Evolutionary conservation across 2,888 invertebrate genomes (phyloP), one percentile per base, ranked within the genome.

Genomic region (Conchocele bisecta): DNA sequence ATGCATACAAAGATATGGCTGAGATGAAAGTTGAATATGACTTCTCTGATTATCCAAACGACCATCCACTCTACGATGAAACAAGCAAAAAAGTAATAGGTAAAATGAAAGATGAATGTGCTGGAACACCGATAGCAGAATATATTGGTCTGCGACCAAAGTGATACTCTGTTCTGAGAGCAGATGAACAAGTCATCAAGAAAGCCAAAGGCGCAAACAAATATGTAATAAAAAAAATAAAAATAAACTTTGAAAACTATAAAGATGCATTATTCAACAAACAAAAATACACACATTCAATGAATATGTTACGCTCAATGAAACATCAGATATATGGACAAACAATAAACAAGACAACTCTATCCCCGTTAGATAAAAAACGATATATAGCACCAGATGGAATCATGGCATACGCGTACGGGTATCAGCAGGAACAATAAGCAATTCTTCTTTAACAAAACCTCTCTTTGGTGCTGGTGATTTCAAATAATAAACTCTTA

Each of bases 1-100:
- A 91, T 74, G 63, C 91, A 41, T 92, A 92, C 81, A 76, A 84
- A 66, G 88, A 89, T 65, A 75, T 85, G 50, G 35, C 42, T 28
- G 54, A 64, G 24, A 58, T 50, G 41, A 68, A 61, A 61, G 50
- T 65, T 20, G 35, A 53, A 17, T 69, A 56, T 60, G 68, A 76
- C 58, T 63, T 69, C 35, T 65, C 58, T 54, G 59, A 63, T 33
- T 66, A 68, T 37, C 65, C 61, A 31, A 57, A 67, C 58, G 41
- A 72, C 17, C 56, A 76, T 37, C 59, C 61, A 50, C 51, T 76
- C n/a, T 31, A 69, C 41, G 66, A 65, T 64, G 50, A 54, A 33
- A 58, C 51, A 39, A 77, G 67, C 51, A 73, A 70, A n/a, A 42
- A 69, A 60, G 60, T 63, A 6, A 46, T 63, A 33, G 68, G 65